A percentile compares a stretch with the other conserved stretches of the same genome.
phyloP scores from a whole-genome alignment of 2,113 vertebrate species.

The zebrafish (Danio rerio) region DNA sequence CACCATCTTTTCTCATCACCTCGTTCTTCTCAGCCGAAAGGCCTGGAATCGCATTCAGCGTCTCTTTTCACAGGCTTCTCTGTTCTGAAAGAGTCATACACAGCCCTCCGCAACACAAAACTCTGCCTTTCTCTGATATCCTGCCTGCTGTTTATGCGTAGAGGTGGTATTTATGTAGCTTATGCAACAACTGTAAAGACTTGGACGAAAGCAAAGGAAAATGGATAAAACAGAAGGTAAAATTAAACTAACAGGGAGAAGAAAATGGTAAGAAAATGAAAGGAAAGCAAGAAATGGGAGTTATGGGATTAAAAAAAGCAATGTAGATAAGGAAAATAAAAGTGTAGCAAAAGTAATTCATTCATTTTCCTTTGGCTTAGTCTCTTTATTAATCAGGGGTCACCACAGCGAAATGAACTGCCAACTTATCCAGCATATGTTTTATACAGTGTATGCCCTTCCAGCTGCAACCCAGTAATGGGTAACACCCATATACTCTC shows the following conservation, averaged over 20 bases:
- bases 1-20: constrained; percentile 55
- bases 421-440: too few relatives aligned
- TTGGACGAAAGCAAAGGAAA: constrained; percentile 25
- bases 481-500: too few relatives aligned
- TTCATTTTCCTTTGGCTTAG: too few relatives aligned
- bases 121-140: constrained; percentile 7
- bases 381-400: too few relatives aligned
- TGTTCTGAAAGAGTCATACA: constrained; percentile 26
- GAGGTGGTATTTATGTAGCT: constrained; percentile 21
- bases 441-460: too few relatives aligned
- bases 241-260: background rate
- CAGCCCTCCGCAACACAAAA: background rate
- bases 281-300: background rate
- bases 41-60: constrained; percentile 58
- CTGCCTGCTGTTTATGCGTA: background rate
- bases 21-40: constrained; percentile 58
- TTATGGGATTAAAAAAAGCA: too few relatives aligned
- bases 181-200: background rate
- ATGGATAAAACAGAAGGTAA: too few relatives aligned
- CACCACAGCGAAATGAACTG: too few relatives aligned
- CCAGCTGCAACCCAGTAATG: too few relatives aligned
- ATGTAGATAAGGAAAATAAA: too few relatives aligned
- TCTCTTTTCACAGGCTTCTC: constrained; percentile 37
- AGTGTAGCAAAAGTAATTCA: too few relatives aligned
- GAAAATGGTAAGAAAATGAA: background rate